Base-by-base conservation (phyloP, 1,140 invertebrate genomes). In the Drosophila rhopaloa region DNA sequence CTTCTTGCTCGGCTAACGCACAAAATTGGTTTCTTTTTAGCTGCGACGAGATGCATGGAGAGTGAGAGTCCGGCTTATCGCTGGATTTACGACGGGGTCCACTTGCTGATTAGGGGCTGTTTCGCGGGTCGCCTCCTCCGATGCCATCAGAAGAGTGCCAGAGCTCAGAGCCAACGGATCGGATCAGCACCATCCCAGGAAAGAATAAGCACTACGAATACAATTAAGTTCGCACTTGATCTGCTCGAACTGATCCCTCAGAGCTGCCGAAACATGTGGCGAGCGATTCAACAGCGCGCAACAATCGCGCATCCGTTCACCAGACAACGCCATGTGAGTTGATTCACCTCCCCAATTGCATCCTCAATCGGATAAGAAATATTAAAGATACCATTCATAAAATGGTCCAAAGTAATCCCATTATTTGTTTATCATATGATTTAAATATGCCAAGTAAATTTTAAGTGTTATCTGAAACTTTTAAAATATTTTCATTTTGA, bases 321-420 rank as follows among this genome's bases (percentile, higher is more conserved):
- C 70, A 78, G 83, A 29, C 76, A 89, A 32, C 83, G 83, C 24
- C 91, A 92, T 70, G 91, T 92, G 74, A 86, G 86, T 68, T 54
- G 14, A 68, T 41, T 83, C 35, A 27, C 24, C 46, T 44, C 43
- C 16, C 16, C 46, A 56, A 47, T 38, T 53, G 43, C 27, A 66
- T 27, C 16, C 19, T 54, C 37, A 13, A 43, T 44, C 9, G 8
- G 13, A 38, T 54, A 6, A 5, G 29, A 32, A 7, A 1, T 8
- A 11, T 13, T 47, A 5, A 47, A 27, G 43, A 13, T 48, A 6
- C 13, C 46, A 48, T 46, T 46, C 44, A 46, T 46, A 40, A 40
- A 40, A 5, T 14, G 5, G n/a, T 5, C n/a, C 24, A 9, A 19
- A 29, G 8, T 32, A 7, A 32, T 32, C 29, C 29, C 5, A 5